Percentiles rank a stretch among this genome's conserved stretches.
Evolutionary conservation across 2,888 invertebrate genomes (phyloP).

Genomic region (Tubulanus polymorphus): DNA sequence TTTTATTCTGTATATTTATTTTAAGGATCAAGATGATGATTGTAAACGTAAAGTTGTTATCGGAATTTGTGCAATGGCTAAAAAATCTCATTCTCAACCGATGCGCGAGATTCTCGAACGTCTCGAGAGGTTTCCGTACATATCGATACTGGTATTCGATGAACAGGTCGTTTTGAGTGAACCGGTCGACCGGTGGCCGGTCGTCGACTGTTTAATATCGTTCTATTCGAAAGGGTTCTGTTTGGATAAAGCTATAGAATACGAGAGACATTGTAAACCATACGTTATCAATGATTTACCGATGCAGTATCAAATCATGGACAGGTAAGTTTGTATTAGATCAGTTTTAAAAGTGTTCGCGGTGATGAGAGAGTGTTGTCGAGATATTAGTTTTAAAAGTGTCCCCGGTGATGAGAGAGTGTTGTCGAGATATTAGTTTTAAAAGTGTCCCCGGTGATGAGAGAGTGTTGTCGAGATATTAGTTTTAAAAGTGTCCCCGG

Average conservation of each 20-base stretch:
- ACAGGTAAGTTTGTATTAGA: constrained; percentile 57
- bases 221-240: constrained; percentile 98
- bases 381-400: too few relatives aligned
- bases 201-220: constrained; percentile 95
- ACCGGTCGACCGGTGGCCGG: constrained; percentile 96
- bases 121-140: constrained; percentile 92
- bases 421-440: too few relatives aligned
- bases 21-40: too few relatives aligned
- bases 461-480: too few relatives aligned
- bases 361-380: too few relatives aligned
- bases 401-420: too few relatives aligned
- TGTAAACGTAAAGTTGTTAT: constrained; percentile 64
- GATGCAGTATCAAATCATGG: constrained; percentile 96
- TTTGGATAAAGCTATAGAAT: constrained; percentile 93
- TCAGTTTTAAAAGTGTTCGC: too few relatives aligned
- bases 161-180: constrained; percentile 95
- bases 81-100: constrained; percentile 97
- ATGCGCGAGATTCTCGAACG: constrained; percentile 98
- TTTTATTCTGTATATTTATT: too few relatives aligned
- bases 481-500: too few relatives aligned
- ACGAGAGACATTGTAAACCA: constrained; percentile 87
- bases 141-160: constrained; percentile 87
- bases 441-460: too few relatives aligned
- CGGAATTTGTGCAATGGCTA: constrained; percentile 99
- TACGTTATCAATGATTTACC: constrained; percentile 97